Evolutionary conservation across 2,888 invertebrate species (phyloP).

Genomic region (Dicranocentrus wangi): DNA sequence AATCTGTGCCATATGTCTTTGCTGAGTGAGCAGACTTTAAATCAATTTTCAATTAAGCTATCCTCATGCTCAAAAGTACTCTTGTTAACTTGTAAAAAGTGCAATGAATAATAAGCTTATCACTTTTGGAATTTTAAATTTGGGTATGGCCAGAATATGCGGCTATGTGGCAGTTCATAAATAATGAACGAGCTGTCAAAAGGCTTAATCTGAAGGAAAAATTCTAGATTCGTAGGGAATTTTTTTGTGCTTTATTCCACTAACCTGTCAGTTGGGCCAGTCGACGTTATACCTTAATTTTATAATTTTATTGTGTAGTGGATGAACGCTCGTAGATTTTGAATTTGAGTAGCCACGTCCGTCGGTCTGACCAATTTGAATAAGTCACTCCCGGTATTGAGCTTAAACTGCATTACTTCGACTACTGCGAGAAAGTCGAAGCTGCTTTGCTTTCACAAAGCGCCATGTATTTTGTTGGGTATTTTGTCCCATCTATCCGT

Average conservation of each 20-base stretch:
- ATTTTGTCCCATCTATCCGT: no score
- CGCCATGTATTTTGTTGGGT: no score
- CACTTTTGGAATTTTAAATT: constrained; percentile 46
- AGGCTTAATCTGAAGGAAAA: constrained; percentile 33
- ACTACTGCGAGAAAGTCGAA: no score
- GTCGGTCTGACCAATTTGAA: no score
- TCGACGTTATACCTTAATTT: background rate
- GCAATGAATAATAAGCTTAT: constrained; percentile 19
- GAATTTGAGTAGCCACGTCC: no score
- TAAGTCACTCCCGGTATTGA: no score
- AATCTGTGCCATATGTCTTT: constrained; percentile 31
- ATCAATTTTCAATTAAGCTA: constrained; percentile 56
- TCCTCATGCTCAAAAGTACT: constrained; percentile 3
- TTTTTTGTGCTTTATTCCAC: constrained; percentile 5
- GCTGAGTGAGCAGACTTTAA: constrained; percentile 33
- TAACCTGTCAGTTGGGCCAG: constrained; percentile 12
- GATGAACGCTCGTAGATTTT: no score
- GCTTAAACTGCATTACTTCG: no score
- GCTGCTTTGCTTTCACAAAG: no score
- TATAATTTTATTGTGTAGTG: background rate
- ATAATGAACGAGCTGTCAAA: constrained; percentile 51
- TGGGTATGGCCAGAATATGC: constrained; percentile 38
- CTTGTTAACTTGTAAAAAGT: constrained; percentile 15
- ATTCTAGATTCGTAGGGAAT: constrained; percentile 1
- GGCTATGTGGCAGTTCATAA: constrained; percentile 37